These are phyloP conservation scores for Augochlorella aurata DNA, from an alignment of 2,888 invertebrate species.

Conservation along the genomic window DNA sequence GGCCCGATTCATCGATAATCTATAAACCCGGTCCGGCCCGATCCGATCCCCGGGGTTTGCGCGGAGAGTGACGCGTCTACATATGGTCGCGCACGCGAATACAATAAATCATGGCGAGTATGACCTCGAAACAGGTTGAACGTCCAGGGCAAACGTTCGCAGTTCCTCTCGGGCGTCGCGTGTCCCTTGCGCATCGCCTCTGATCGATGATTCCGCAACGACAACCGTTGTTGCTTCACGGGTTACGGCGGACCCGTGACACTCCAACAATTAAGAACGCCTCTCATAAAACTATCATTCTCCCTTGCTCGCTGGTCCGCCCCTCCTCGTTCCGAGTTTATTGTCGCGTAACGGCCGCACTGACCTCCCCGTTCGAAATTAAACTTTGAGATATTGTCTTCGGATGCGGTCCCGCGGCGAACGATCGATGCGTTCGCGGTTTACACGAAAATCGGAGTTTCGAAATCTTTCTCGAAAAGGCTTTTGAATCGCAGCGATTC, in stretches of 20 bases:
- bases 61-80: constrained; percentile 57
- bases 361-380: constrained; percentile 31
- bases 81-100: constrained; percentile 64
- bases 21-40: constrained; percentile 43
- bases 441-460: no score
- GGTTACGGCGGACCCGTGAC: constrained; percentile 44
- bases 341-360: constrained; percentile 14
- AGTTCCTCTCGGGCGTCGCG: constrained; percentile 60
- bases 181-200: constrained; percentile 26
- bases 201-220: constrained; percentile 67
- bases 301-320: neutral
- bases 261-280: constrained; percentile 59
- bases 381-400: constrained; percentile 38
- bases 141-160: constrained; percentile 67
- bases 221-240: constrained; percentile 55
- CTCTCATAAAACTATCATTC: constrained; percentile 37
- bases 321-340: neutral
- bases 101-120: constrained; percentile 71
- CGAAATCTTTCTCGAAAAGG: no score
- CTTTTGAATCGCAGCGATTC: no score
- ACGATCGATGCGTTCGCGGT: no score
- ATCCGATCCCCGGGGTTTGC: constrained; percentile 56
- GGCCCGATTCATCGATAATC: constrained; percentile 57
- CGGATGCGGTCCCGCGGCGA: neutral
- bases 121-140: constrained; percentile 71